These are phyloP conservation scores for Alauda arvensis DNA, from an alignment of 2,797 vertebrate species.

Conservation along the genomic window DNA sequence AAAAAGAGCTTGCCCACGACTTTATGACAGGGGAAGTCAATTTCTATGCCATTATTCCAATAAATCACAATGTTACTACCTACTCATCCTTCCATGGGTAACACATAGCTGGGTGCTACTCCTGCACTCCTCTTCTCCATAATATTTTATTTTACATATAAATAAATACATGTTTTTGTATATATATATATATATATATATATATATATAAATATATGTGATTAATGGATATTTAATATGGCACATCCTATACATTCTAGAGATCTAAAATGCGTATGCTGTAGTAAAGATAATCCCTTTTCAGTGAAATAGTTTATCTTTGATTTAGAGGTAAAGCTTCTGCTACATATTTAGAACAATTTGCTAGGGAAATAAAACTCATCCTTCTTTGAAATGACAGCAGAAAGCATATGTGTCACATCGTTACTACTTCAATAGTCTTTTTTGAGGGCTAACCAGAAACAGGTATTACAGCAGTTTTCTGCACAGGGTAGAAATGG, in stretches of 20 bases:
- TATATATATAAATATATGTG: no score
- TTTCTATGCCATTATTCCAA: slow-evolving; percentile 18
- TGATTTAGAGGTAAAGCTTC: neutral
- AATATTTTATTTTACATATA: neutral
- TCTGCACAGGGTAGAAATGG: neutral
- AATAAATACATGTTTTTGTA: neutral
- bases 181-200: fast-evolving
- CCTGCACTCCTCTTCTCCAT: neutral
- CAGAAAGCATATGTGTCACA: neutral
- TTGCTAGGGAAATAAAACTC: neutral
- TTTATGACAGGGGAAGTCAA: slow-evolving; percentile 21
- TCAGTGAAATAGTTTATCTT: neutral
- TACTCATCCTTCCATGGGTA: neutral
- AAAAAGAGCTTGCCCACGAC: neutral
- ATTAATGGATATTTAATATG: neutral
- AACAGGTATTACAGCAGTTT: neutral
- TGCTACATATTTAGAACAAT: neutral
- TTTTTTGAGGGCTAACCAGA: neutral
- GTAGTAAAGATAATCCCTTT: neutral
- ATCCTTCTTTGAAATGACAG: neutral
- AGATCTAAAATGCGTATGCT: neutral
- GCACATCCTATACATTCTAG: neutral
- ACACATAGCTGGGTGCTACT: neutral
- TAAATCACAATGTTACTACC: neutral
- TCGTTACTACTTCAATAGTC: neutral